Evolutionary conservation across 2,797 vertebrate species (phyloP), one percentile per base, ranked within the genome.

Genomic region (Spatula versicolor): DNA sequence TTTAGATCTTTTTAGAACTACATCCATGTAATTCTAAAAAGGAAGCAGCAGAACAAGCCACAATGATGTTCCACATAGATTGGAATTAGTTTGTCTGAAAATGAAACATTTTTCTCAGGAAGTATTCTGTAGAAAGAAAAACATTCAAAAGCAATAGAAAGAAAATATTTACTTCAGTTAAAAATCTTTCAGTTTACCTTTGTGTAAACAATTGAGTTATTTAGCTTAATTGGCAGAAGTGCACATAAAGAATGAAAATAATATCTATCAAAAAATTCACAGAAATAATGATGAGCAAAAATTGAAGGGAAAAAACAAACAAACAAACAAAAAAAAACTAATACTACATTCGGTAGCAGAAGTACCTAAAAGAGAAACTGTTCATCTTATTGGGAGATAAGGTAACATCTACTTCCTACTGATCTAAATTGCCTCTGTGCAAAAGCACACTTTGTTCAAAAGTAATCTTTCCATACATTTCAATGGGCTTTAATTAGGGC

Each of bases 201-300:
- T 22, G 11, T 35, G 60, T n/a, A 46, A 93, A 78, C 56, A 90
- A 35, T 60, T 63, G 35, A 54, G 48, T 82, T 93, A 64, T 88
- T 93, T 90, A 90, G 33, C n/a, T 94, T 84, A 89, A 80, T 82
- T 92, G 64, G 15, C 41, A 80, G 56, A 93, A 75, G 33, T 33
- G 41, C 46, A 46, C 28, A 10, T 25, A 73, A 23, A 46, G 50
- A 75, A 86, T 69, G 64, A 88, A 78, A 93, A 79, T 73, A 50
- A 43, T 12, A 17, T 59, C n/a, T 94, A 21, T 88, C 56, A 68
- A 84, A 55, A 48, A 56, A 88, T 88, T 90, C 55, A 22, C n/a
- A 76, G 43, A 56, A 73, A 37, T 48, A 54, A 21, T 43, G 60
- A 52, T 26, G n/a, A 86, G 28, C 4, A 82, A 60, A 62, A 90